Evolutionary conservation across 2,113 vertebrate genomes (phyloP).

Genomic region (Prochilodus magdalenae): DNA sequence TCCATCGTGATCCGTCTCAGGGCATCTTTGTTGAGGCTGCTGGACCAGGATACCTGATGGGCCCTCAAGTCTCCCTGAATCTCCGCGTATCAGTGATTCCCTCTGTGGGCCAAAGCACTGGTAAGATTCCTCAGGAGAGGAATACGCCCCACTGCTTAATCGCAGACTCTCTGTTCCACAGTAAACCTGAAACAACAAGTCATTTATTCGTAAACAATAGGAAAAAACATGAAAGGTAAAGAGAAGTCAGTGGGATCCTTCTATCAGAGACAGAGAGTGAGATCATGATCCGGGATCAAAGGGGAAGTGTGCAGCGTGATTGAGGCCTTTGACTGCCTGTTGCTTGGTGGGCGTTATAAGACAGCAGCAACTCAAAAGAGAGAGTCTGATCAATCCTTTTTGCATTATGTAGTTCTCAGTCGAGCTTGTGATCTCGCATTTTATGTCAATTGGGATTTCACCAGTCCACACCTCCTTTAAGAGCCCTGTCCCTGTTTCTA

Average conservation of each 20-base stretch:
- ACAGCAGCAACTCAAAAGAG: background rate
- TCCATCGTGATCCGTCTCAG: conserved; percentile 33
- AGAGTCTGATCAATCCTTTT: background rate
- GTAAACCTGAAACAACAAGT: conserved; percentile 45
- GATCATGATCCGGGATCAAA: background rate
- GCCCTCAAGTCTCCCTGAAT: conserved; percentile 25
- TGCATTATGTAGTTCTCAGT: conserved; percentile 5
- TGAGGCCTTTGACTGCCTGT: background rate
- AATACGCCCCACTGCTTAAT: conserved; percentile 36
- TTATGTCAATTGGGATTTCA: conserved; percentile 15
- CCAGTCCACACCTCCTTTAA: background rate
- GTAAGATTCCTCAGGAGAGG: conserved; percentile 44
- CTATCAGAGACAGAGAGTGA: background rate
- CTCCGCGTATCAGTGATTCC: conserved; percentile 36
- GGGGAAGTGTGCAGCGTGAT: background rate
- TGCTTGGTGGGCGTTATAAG: background rate
- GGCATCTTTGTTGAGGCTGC: conserved; percentile 32
- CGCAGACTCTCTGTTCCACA: conserved; percentile 36
- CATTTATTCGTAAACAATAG: too few relatives aligned
- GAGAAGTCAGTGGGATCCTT: background rate
- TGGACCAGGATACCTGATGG: background rate
- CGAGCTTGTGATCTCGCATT: conserved; percentile 3
- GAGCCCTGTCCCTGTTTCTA: conserved; percentile 22
- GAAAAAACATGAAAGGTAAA: background rate
- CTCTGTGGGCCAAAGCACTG: conserved; percentile 33